Base-by-base conservation (phyloP, 2,113 vertebrate species). In the Poecile atricapillus region DNA sequence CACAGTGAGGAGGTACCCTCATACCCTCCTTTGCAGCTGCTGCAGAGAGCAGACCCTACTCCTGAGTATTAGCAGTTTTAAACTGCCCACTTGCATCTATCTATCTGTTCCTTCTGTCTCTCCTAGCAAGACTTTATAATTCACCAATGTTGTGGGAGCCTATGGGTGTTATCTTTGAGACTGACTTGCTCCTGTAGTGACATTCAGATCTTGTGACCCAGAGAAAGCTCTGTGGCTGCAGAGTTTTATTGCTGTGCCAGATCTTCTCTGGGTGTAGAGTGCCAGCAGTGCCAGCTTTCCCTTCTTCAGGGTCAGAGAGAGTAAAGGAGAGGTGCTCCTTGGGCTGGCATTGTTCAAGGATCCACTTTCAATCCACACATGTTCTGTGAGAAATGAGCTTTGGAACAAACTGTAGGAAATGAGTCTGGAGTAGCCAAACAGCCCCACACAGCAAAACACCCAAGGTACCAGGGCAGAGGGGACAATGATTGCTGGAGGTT, bases 121-220 rank as follows among this genome's bases (percentile, higher is more conserved):
- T 91, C 49, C 24, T 35, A 83, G 67, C 44, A 90, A 83, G 62
- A 39, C 37, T 19, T 2, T 46, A 4, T 46, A 52, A 78, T 68
- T 86, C 28, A 78, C 44, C 58, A 84, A 19, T 63, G 22, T 25
- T 41, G 23, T 75, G 28, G 60, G 52, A 83, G 47, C 63, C 79
- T 92, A 0, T 0, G 5, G 39, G 35, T 89, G 39, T 71, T 68
- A 19, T 30, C 78, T 44, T 81, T 41, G 44, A 87, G 55, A 31
- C 2, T 64, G 73, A 17, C 44, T 81, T 2, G 4, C 50, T 86
- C 24, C 43, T 0, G 0, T 60, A 11, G n/a, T 83, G 60, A 22
- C 55, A 21, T 58, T 90, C 60, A 92, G 71, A 53, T 71, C 47
- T 70, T 39, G 35, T 58, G 6, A 3, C 67, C 24, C 43, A 58